These are phyloP conservation scores for Andrena fulva DNA, from an alignment of 2,888 invertebrate genomes.

Conservation along the genomic window DNA sequence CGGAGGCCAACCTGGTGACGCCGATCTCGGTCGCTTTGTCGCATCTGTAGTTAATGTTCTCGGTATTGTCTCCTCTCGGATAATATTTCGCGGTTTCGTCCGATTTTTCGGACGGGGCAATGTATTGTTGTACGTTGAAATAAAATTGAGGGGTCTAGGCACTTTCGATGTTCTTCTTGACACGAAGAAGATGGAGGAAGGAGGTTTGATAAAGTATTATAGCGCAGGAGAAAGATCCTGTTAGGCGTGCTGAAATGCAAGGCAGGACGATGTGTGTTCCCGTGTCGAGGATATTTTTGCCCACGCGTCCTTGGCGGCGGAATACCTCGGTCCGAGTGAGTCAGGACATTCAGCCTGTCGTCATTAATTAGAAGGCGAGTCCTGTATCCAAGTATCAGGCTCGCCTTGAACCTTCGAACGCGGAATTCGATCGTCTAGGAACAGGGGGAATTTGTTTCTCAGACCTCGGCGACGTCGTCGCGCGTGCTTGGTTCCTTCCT, in stretches of 20 bases:
- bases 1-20: slow-evolving; percentile 94
- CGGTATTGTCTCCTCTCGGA: neutral
- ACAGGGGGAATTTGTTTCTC: slow-evolving; percentile 27
- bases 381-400: slow-evolving; percentile 55
- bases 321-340: slow-evolving; percentile 47
- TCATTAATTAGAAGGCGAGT: slow-evolving; percentile 47
- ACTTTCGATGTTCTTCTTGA: too few relatives aligned
- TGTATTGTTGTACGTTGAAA: too few relatives aligned
- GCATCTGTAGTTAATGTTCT: slow-evolving; percentile 87
- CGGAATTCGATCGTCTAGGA: slow-evolving; percentile 64
- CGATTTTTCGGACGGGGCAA: too few relatives aligned
- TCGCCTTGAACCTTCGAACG: slow-evolving; percentile 72
- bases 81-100: neutral
- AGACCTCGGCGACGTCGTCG: slow-evolving; percentile 14
- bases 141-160: too few relatives aligned
- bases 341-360: slow-evolving; percentile 55
- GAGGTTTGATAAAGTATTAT: too few relatives aligned
- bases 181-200: too few relatives aligned
- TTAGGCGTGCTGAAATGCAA: too few relatives aligned
- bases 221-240: too few relatives aligned
- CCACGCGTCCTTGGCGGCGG: slow-evolving; percentile 50
- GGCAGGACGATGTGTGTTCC: neutral
- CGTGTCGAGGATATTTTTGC: slow-evolving; percentile 43
- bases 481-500: slow-evolving; percentile 5
- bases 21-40: slow-evolving; percentile 96